Conservation (phyloP, 2,113 vertebrate species). For the Amblyopsis rosae region DNA sequence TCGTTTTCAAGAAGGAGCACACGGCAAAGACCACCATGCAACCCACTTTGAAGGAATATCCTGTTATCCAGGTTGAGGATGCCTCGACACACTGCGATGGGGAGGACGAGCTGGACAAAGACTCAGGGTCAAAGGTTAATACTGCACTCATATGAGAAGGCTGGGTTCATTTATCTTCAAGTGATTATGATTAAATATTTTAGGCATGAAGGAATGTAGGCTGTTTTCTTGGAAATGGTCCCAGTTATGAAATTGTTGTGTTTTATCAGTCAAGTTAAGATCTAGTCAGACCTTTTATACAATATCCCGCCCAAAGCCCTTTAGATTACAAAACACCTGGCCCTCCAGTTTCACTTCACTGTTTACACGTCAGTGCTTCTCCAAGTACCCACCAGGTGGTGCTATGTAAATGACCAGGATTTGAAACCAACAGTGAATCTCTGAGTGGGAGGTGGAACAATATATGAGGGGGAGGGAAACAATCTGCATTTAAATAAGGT, state of each 20-base stretch:
- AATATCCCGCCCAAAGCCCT: neutral
- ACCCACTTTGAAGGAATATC: neutral
- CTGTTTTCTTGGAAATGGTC: neutral
- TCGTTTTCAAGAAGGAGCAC: slow-evolving; percentile 35
- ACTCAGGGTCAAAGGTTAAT: slow-evolving; percentile 69
- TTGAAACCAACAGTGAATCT: slow-evolving; percentile 22
- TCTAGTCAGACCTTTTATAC: neutral
- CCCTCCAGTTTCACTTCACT: neutral
- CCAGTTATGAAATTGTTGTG: neutral
- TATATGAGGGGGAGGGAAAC: neutral
- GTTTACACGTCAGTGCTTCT: neutral
- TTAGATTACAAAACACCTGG: neutral
- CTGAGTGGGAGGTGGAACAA: slow-evolving; percentile 30
- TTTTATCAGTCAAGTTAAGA: neutral
- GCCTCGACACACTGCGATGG: slow-evolving; percentile 14
- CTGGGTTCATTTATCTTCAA: neutral
- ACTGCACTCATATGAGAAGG: neutral
- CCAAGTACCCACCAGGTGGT: slow-evolving; percentile 69
- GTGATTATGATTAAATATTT: neutral
- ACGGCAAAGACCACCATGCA: neutral
- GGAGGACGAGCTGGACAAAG: slow-evolving; percentile 66
- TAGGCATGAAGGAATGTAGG: too few species aligned
- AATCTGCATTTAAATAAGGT: slow-evolving; percentile 66
- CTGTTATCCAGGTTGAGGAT: slow-evolving; percentile 30
- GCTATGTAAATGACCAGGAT: slow-evolving; percentile 53